phyloP scores from a whole-genome alignment of 2,888 invertebrate species.

The Drosophila conformis region DNA sequence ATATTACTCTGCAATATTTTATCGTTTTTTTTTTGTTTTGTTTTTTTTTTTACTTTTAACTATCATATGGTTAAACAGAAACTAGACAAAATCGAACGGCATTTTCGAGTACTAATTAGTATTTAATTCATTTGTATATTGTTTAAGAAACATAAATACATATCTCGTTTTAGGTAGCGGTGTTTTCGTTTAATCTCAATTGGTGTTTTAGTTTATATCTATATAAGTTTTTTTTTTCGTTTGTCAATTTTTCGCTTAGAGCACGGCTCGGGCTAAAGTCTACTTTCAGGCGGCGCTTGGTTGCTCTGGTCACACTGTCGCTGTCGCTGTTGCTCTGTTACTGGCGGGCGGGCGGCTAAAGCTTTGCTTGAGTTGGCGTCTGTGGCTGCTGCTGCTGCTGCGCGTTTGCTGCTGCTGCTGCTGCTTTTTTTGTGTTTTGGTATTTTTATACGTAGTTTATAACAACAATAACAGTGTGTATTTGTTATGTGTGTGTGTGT shows the following conservation, averaged over 20 bases:
- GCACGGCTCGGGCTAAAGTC: constrained; percentile 74
- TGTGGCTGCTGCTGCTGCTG: constrained; percentile 55
- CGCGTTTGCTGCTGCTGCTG: constrained; percentile 35
- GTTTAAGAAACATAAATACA: constrained; percentile 53
- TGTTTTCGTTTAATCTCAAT: constrained; percentile 48
- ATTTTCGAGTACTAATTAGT: constrained; percentile 44
- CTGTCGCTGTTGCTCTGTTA: constrained; percentile 22
- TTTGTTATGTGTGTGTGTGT: constrained; percentile 47
- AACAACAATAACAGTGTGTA: constrained; percentile 76
- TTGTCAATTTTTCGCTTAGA: constrained; percentile 61
- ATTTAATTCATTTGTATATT: constrained; percentile 49
- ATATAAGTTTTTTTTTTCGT: neutral
- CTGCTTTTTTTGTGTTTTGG: constrained; percentile 40
- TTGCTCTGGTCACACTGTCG: constrained; percentile 61
- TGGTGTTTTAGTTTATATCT: constrained; percentile 2
- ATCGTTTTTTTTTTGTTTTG: neutral
- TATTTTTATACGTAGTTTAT: constrained; percentile 51
- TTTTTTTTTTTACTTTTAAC: constrained; percentile 1
- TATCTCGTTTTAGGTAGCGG: constrained; percentile 56
- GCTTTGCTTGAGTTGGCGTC: constrained; percentile 75
- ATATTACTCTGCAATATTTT: constrained; percentile 51
- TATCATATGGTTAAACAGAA: constrained; percentile 31
- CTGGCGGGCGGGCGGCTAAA: constrained; percentile 35
- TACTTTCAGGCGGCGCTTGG: constrained; percentile 59
- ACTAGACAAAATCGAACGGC: constrained; percentile 50